These are phyloP conservation scores for Apantesis nais DNA, from an alignment of 2,888 invertebrate species.

Conservation along the genomic window DNA sequence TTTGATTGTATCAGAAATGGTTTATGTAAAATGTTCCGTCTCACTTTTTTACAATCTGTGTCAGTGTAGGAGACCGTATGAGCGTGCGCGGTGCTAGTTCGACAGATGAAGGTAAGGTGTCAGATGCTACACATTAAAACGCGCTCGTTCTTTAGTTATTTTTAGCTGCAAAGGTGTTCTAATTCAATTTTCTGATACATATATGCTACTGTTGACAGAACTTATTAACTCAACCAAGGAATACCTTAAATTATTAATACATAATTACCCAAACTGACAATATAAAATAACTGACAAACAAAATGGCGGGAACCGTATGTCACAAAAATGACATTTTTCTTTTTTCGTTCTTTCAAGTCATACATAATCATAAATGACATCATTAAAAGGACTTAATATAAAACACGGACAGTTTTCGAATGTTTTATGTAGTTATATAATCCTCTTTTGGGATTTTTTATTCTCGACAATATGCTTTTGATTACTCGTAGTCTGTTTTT, in stretches of 20 bases:
- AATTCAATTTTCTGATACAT: not conserved
- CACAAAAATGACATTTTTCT: slow-evolving; percentile 1
- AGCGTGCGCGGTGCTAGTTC: no score
- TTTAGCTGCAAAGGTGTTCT: no score
- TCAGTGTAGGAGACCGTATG: no score
- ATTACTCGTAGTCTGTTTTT: slow-evolving; percentile 4
- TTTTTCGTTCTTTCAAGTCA: not conserved
- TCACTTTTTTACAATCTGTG: no score
- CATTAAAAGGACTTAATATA: slow-evolving; percentile 7
- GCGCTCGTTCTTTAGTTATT: no score
- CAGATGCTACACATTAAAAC: no score
- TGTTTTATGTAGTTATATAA: slow-evolving; percentile 38
- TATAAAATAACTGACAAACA: not conserved
- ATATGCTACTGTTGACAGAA: not conserved
- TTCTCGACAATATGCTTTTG: slow-evolving; percentile 36
- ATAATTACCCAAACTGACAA: not conserved
- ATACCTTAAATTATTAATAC: no score
- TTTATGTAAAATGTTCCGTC: not conserved
- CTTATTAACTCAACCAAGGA: no score
- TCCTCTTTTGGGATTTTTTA: slow-evolving; percentile 50
- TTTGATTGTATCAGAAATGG: not conserved
- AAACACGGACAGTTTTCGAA: slow-evolving; percentile 38
- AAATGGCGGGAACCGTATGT: slow-evolving; percentile 1
- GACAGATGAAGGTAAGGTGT: no score
- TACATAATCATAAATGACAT: slow-evolving; percentile 15